A percentile compares a stretch with the other conserved stretches of the same genome.
These are phyloP conservation scores for Cuniculus paca DNA, from an alignment of 2,797 vertebrate genomes.

Conservation along the genomic window DNA sequence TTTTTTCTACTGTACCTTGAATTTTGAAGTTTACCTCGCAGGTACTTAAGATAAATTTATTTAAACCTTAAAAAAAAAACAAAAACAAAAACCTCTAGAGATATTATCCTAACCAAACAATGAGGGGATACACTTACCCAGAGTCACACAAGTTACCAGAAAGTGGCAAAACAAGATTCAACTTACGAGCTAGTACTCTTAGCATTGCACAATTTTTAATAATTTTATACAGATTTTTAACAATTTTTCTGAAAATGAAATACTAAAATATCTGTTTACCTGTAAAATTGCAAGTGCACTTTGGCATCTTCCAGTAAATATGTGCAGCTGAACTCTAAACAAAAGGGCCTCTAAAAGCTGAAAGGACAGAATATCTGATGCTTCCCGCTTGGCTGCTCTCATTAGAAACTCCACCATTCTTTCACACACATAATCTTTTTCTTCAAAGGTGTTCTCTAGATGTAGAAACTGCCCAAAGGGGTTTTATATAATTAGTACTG, in stretches of 20 bases:
- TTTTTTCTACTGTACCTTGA: neutral
- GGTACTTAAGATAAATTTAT: neutral
- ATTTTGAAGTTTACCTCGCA: constrained; percentile 30
- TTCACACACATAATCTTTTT: constrained; percentile 95
- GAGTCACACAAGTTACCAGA: constrained; percentile 17
- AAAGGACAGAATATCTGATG: constrained; percentile 91
- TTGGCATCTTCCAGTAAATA: constrained; percentile 94
- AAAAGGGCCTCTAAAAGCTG: constrained; percentile 95
- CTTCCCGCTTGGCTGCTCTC: constrained; percentile 82
- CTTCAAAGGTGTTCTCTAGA: constrained; percentile 95
- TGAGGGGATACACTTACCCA: constrained; percentile 23
- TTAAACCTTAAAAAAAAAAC: constrained; percentile 33
- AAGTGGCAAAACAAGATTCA: constrained; percentile 53
- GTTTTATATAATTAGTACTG: constrained; percentile 57
- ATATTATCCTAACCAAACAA: constrained; percentile 23
- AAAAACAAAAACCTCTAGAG: neutral
- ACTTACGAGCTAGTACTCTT: neutral
- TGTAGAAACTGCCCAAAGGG: constrained; percentile 92
- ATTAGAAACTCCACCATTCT: constrained; percentile 93
- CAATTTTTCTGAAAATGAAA: constrained; percentile 19
- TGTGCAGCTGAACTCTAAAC: constrained; percentile 93
- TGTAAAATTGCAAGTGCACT: constrained; percentile 93
- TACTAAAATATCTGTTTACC: constrained; percentile 87
- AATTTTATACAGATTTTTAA: neutral
- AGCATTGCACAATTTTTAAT: constrained; percentile 17